Conservation (phyloP, 2,797 vertebrate genomes). For the Danionella dracula region DNA sequence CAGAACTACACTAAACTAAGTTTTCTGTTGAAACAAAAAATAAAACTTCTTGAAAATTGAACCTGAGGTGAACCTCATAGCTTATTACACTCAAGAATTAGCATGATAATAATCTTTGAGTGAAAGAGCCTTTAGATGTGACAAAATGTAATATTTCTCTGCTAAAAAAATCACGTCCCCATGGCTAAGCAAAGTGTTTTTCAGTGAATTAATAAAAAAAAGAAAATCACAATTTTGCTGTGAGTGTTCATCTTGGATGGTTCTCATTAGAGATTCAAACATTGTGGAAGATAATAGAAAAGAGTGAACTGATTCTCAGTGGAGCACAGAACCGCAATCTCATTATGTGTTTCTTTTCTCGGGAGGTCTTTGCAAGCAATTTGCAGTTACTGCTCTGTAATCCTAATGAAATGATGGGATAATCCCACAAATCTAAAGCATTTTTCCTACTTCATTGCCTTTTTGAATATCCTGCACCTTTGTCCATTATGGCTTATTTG, state of each 20-base stretch:
- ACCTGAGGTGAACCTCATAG: no score
- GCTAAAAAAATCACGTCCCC: not conserved
- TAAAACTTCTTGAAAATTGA: no score
- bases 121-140: not conserved
- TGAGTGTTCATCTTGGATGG: not conserved
- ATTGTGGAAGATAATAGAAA: conserved; percentile 21
- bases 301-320: not conserved
- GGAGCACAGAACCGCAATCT: conserved; percentile 26
- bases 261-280: not conserved
- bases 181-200: not conserved
- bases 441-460: conserved; percentile 30
- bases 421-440: conserved; percentile 26
- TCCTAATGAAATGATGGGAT: conserved; percentile 28
- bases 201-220: conserved; percentile 10
- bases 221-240: not conserved
- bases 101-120: no score
- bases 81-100: no score
- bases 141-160: not conserved
- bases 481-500: conserved; percentile 14
- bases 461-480: conserved; percentile 29
- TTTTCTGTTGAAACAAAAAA: no score
- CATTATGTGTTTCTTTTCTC: conserved; percentile 20
- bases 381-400: not conserved
- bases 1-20: no score
- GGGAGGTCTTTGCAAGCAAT: conserved; percentile 11